Conservation (phyloP, 2,113 vertebrate genomes). For the Mus pahari region DNA sequence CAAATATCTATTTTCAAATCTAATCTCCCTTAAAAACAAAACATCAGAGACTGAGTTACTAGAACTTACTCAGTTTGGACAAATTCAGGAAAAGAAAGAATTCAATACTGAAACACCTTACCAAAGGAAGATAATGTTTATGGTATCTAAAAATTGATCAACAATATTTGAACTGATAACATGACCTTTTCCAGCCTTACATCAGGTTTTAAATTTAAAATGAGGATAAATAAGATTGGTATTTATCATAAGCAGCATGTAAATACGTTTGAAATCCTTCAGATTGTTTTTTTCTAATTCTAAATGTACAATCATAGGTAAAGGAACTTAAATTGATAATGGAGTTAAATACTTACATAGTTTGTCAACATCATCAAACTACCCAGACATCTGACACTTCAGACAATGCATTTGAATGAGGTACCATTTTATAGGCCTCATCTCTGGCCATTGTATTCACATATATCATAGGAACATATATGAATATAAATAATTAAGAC, state of each 20-base stretch:
- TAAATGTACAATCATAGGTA: slow-evolving; percentile 35
- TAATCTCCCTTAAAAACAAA: slow-evolving; percentile 56
- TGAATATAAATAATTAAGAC: background rate
- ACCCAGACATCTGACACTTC: background rate
- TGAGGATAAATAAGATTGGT: background rate
- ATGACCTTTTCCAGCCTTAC: background rate
- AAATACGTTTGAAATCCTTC: background rate
- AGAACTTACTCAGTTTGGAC: background rate
- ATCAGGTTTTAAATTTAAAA: slow-evolving; percentile 24
- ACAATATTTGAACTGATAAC: slow-evolving; percentile 15
- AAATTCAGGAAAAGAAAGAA: slow-evolving; percentile 39
- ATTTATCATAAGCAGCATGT: background rate
- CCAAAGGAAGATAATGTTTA: slow-evolving; percentile 9
- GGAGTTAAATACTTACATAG: slow-evolving; percentile 29
- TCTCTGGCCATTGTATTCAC: slow-evolving; percentile 14
- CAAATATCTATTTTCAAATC: slow-evolving; percentile 53
- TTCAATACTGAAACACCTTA: slow-evolving; percentile 32
- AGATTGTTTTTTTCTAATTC: slow-evolving; percentile 14
- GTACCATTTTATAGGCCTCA: slow-evolving; percentile 1
- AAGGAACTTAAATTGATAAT: slow-evolving; percentile 37
- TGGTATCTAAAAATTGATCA: background rate
- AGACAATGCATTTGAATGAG: background rate
- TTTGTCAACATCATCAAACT: slow-evolving; percentile 25
- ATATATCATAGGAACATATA: background rate
- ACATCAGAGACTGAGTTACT: slow-evolving; percentile 19